phyloP scores from a whole-genome alignment of 2,888 invertebrate species.

The Allygus modestus region DNA sequence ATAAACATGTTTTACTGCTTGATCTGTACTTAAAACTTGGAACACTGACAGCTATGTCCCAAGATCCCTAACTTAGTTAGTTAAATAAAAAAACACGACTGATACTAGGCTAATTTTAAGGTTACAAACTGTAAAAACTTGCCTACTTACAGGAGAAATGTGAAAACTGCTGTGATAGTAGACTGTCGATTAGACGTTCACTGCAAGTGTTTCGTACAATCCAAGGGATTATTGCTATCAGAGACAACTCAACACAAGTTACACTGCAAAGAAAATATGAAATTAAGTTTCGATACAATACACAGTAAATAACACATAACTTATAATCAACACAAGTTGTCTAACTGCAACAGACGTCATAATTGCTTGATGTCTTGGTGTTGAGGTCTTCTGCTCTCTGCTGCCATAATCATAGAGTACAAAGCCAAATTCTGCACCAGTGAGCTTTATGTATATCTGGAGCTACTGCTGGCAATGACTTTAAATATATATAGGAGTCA shows the following conservation, averaged over 20 bases:
- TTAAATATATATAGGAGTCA: too few species aligned
- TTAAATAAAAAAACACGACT: not conserved
- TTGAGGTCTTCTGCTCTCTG: constrained; percentile 8
- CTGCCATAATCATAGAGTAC: constrained; percentile 10
- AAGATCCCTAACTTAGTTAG: too few species aligned
- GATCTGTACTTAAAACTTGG: too few species aligned
- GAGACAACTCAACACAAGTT: not conserved
- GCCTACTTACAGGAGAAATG: constrained; percentile 7
- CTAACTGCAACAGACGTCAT: not conserved
- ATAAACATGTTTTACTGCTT: too few species aligned
- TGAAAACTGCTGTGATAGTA: not conserved
- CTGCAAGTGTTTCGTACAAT: not conserved
- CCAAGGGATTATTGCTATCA: not conserved
- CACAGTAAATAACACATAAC: not conserved
- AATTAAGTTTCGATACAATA: not conserved
- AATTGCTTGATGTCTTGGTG: not conserved
- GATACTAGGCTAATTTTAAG: not conserved
- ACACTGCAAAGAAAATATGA: not conserved
- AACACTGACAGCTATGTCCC: too few species aligned
- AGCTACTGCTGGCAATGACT: too few species aligned
- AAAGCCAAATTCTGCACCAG: too few species aligned
- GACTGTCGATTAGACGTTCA: not conserved
- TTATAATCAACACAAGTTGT: not conserved
- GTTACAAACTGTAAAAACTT: not conserved
- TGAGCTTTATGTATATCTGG: too few species aligned